These are phyloP conservation scores for Lepidurus apus DNA, from an alignment of 1,140 invertebrate species.

Conservation along the genomic window DNA sequence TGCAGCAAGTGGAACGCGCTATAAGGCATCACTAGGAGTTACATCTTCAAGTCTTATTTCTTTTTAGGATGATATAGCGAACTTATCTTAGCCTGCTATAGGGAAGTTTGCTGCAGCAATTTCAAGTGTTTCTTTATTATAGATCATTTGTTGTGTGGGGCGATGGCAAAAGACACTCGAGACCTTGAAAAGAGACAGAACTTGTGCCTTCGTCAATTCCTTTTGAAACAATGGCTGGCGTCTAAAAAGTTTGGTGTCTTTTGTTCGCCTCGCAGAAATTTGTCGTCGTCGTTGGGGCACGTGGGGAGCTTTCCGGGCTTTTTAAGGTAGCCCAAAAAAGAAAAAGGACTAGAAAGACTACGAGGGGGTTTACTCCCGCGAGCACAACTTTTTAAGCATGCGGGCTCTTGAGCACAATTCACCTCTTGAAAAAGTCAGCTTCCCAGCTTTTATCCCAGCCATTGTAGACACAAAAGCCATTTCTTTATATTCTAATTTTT, in stretches of 20 bases:
- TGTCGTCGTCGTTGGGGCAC: neutral
- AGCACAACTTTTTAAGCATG: neutral
- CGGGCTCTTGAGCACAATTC: conserved; percentile 20
- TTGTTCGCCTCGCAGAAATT: conserved; percentile 2
- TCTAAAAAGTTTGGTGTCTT: neutral
- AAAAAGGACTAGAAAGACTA: neutral
- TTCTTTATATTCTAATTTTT: neutral
- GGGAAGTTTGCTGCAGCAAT: neutral
- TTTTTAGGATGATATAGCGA: no score
- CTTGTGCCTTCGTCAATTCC: neutral
- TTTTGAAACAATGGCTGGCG: neutral
- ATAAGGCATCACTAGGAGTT: no score
- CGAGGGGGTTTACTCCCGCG: neutral
- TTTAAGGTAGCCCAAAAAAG: neutral
- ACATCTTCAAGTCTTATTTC: no score
- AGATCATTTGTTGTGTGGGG: neutral
- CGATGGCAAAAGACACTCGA: no score
- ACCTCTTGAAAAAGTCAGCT: conserved; percentile 13
- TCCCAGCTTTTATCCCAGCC: conserved; percentile 1
- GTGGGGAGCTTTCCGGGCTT: neutral
- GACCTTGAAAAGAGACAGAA: neutral
- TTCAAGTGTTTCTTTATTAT: neutral
- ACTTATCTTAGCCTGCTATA: no score
- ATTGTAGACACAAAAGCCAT: neutral
- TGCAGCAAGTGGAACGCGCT: no score